Conservation (phyloP, 2,888 invertebrate species). For the Pammene fasciana region DNA sequence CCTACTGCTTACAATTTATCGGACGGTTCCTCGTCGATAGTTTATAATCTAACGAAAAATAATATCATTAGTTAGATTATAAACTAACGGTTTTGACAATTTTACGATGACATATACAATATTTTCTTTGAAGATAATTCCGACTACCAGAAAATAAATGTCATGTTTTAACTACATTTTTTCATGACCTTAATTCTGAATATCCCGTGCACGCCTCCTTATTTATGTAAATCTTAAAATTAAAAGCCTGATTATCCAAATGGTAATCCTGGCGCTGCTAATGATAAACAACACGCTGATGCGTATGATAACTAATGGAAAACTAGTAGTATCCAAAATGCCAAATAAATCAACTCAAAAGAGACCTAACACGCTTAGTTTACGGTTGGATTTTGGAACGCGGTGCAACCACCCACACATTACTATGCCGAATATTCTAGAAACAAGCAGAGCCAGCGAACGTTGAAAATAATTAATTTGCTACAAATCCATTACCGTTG, state of each 20-base stretch:
- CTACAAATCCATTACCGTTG: conserved; percentile 68
- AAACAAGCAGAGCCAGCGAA: conserved; percentile 52
- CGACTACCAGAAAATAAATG: too few relatives aligned
- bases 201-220: neutral
- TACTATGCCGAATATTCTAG: conserved; percentile 60
- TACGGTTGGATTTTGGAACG: neutral
- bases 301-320: conserved; percentile 24
- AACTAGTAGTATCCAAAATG: conserved; percentile 13
- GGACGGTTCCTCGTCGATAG: too few relatives aligned
- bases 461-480: conserved; percentile 72
- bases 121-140: too few relatives aligned
- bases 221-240: neutral
- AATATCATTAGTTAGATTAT: too few relatives aligned
- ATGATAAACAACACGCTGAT: conserved; percentile 28
- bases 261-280: conserved; percentile 5
- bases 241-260: conserved; percentile 7
- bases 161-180: neutral
- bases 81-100: too few relatives aligned
- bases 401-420: neutral
- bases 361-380: neutral
- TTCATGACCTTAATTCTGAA: too few relatives aligned
- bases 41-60: too few relatives aligned
- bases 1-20: too few relatives aligned
- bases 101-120: too few relatives aligned
- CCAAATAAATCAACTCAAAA: neutral